Conservation (phyloP, 2,113 vertebrate species). For the Nyctibius bracteatus region DNA sequence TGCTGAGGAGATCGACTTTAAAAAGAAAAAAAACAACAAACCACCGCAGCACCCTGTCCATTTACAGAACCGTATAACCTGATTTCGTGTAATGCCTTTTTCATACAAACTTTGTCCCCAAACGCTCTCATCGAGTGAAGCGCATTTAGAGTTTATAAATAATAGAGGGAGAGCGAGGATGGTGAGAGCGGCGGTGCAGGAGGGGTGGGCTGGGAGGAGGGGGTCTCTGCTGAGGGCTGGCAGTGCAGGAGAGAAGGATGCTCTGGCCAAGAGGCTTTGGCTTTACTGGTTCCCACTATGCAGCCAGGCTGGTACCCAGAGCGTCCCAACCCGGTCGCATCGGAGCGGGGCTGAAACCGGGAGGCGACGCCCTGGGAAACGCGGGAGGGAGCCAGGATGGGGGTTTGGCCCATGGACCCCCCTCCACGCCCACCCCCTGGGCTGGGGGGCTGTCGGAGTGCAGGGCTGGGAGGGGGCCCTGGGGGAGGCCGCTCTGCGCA, state of each 20-base stretch:
- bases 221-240: background rate
- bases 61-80: slow-evolving; percentile 10
- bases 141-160: slow-evolving; percentile 16
- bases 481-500: background rate
- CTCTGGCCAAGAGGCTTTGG: fast-evolving
- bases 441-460: background rate
- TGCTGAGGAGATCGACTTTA: background rate
- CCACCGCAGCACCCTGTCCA: background rate
- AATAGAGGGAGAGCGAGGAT: background rate
- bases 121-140: background rate
- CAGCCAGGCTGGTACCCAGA: background rate
- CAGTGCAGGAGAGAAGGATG: background rate
- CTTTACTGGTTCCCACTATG: background rate
- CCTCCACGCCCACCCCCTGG: fast-evolving
- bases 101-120: slow-evolving; percentile 18
- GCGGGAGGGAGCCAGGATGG: fast-evolving
- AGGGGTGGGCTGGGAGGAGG: background rate
- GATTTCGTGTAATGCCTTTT: slow-evolving; percentile 19
- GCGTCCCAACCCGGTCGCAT: background rate
- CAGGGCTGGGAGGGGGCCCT: background rate
- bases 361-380: background rate
- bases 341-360: fast-evolving
- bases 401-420: fast-evolving
- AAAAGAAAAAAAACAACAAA: background rate
- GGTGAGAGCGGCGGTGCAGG: background rate